Conservation (phyloP, 2,113 vertebrate species). For the Pampusana beccarii region DNA sequence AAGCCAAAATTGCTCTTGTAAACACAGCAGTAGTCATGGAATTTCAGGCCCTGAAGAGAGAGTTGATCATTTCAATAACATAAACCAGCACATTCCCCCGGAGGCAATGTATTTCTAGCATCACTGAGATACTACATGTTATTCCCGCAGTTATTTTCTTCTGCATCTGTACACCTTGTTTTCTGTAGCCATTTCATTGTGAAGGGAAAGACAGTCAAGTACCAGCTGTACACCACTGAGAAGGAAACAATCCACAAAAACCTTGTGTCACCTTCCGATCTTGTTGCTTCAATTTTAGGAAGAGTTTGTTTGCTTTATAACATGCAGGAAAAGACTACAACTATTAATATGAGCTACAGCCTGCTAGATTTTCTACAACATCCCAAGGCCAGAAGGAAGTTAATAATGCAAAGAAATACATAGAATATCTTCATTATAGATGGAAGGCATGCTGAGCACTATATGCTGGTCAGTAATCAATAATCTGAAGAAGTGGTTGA, state of each 20-base stretch:
- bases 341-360: background rate
- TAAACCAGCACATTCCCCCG: background rate
- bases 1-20: background rate
- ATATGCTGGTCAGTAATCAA: background rate
- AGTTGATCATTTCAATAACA: background rate
- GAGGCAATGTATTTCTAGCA: background rate
- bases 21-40: constrained; percentile 9
- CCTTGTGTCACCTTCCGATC: background rate
- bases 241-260: background rate
- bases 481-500: background rate
- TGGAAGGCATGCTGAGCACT: background rate
- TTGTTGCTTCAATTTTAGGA: background rate
- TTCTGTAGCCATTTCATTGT: background rate
- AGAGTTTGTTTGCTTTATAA: background rate
- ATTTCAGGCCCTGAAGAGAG: constrained; percentile 15
- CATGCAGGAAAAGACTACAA: background rate
- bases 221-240: background rate
- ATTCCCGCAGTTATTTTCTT: background rate
- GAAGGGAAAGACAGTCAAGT: background rate
- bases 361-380: background rate
- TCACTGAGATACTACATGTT: background rate
- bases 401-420: background rate
- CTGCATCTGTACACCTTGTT: background rate
- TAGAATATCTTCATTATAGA: background rate
- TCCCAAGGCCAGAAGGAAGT: background rate